A percentile compares a stretch with the other conserved stretches of the same genome.
Evolutionary conservation across 1,140 invertebrate genomes (phyloP).

Genomic region (Apis laboriosa): DNA sequence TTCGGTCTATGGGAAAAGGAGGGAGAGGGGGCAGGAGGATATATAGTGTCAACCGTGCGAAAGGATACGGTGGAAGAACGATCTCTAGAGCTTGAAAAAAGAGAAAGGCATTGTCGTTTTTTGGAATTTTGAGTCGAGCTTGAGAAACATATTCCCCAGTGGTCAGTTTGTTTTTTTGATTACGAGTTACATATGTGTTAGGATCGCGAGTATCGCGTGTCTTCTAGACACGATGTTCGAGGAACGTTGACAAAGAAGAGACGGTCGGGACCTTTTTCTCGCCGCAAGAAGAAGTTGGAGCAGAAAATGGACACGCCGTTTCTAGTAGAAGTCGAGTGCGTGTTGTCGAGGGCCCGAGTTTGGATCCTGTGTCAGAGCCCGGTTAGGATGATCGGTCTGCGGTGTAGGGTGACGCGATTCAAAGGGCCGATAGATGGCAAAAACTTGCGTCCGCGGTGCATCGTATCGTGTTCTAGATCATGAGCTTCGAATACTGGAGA

Average conservation of each 20-base stretch:
- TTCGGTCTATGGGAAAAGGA: neutral
- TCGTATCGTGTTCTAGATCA: slow-evolving; percentile 52
- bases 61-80: neutral
- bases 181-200: neutral
- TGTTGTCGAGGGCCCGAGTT: slow-evolving; percentile 24
- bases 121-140: neutral
- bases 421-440: slow-evolving; percentile 60
- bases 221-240: neutral
- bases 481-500: slow-evolving; percentile 20
- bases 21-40: neutral
- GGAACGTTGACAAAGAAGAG: neutral
- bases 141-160: neutral
- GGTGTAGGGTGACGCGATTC: slow-evolving; percentile 63
- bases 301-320: slow-evolving; percentile 3
- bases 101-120: too few relatives aligned
- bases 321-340: slow-evolving; percentile 32
- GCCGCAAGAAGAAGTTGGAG: slow-evolving; percentile 15
- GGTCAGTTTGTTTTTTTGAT: neutral
- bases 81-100: too few relatives aligned
- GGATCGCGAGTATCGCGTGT: neutral
- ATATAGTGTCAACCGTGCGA: slow-evolving; percentile 31
- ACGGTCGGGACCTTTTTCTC: slow-evolving; percentile 19
- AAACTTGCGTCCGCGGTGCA: slow-evolving; percentile 47
- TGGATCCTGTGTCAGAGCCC: slow-evolving; percentile 55
- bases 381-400: slow-evolving; percentile 47